phyloP scores from a whole-genome alignment of 2,113 vertebrate species.

The Microtus pennsylvanicus region DNA sequence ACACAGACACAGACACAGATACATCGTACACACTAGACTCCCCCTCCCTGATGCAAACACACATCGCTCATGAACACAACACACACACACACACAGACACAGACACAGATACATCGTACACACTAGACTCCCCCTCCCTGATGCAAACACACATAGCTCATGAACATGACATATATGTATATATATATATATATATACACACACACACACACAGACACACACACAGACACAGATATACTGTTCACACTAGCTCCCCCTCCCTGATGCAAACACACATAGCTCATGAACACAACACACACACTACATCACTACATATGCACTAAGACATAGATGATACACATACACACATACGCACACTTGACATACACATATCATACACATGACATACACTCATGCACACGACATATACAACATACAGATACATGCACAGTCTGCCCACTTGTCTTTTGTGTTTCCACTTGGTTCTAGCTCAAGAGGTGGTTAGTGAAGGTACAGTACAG shows the following conservation, averaged over 20 bases:
- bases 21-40: not conserved
- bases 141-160: no score
- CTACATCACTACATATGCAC: not conserved
- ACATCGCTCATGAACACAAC: no score
- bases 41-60: no score
- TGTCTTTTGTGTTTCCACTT: not conserved
- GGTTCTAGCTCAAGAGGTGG: not conserved
- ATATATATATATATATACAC: no score
- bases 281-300: not conserved
- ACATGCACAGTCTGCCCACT: not conserved
- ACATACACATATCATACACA: not conserved
- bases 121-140: no score
- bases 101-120: no score
- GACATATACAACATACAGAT: not conserved
- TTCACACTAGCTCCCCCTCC: not conserved
- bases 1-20: no score
- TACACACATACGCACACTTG: not conserved
- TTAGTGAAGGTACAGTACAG: not conserved
- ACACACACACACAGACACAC: not conserved
- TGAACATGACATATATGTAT: no score
- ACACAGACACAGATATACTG: not conserved
- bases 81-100: not conserved
- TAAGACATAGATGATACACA: not conserved
- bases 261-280: no score
- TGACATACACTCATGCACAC: not conserved